A percentile compares a stretch with the other conserved stretches of the same genome.
Evolutionary conservation across 2,113 vertebrate genomes (phyloP).

Genomic region (Cervus canadensis): DNA sequence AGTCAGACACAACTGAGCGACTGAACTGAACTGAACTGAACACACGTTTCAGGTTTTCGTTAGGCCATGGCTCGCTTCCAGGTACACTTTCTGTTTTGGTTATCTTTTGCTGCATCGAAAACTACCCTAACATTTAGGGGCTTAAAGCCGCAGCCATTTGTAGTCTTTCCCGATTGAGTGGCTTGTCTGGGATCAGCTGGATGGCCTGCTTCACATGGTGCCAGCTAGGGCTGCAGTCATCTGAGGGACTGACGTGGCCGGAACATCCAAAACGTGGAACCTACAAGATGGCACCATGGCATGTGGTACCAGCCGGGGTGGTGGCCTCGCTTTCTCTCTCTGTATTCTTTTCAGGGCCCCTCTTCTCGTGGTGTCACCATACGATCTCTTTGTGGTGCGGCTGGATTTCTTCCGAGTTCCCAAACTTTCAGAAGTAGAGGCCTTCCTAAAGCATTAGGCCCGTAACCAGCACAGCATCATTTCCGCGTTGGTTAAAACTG

Average conservation of each 20-base stretch:
- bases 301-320: accelerated
- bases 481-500: not conserved
- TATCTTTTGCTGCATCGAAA: not conserved
- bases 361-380: not conserved
- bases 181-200: not conserved
- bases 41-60: not conserved
- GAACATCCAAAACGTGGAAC: not conserved
- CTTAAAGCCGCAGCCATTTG: not conserved
- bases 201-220: not conserved
- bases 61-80: not conserved
- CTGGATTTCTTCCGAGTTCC: not conserved
- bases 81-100: not conserved
- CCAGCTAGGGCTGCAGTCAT: not conserved
- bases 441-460: not conserved
- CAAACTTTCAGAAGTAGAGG: not conserved
- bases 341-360: not conserved
- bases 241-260: not conserved
- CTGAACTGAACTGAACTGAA: not conserved
- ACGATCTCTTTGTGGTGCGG: not conserved
- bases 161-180: not conserved
- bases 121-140: not conserved
- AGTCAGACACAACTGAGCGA: accelerated
- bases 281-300: accelerated
- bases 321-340: not conserved
- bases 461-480: not conserved